These are phyloP conservation scores for Zonitis immaculata DNA, from an alignment of 2,888 invertebrate genomes.

Conservation along the genomic window DNA sequence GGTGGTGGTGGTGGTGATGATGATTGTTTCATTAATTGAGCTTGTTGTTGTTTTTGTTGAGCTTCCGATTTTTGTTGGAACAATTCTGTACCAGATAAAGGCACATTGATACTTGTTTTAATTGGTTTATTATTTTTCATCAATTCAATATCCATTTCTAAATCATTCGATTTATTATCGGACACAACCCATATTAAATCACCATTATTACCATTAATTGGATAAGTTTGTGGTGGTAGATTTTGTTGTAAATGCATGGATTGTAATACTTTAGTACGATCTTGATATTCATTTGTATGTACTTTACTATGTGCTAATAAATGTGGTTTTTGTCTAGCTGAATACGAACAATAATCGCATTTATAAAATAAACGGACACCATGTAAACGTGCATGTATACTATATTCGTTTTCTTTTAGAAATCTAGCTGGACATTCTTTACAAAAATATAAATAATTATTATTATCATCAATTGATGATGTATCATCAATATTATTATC, in stretches of 20 bases:
- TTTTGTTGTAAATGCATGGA: constrained; percentile 61
- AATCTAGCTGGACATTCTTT: constrained; percentile 80
- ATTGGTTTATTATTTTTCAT: constrained; percentile 25
- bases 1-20: constrained; percentile 50
- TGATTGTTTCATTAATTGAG: constrained; percentile 49
- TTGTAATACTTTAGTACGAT: constrained; percentile 66
- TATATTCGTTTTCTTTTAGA: constrained; percentile 68
- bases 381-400: constrained; percentile 69
- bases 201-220: constrained; percentile 41
- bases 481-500: constrained; percentile 33
- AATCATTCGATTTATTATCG: constrained; percentile 27
- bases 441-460: constrained; percentile 61
- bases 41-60: constrained; percentile 49
- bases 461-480: constrained; percentile 1
- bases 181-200: constrained; percentile 51
- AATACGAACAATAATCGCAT: constrained; percentile 75
- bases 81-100: constrained; percentile 62
- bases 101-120: constrained; percentile 48
- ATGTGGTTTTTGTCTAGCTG: constrained; percentile 65
- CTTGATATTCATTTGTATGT: constrained; percentile 75
- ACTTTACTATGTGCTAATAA: constrained; percentile 64
- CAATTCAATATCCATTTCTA: constrained; percentile 24
- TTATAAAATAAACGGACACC: constrained; percentile 58
- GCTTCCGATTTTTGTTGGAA: constrained; percentile 61
- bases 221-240: constrained; percentile 55